phyloP scores from a whole-genome alignment of 2,888 invertebrate species.

The Anthrax anthrax region DNA sequence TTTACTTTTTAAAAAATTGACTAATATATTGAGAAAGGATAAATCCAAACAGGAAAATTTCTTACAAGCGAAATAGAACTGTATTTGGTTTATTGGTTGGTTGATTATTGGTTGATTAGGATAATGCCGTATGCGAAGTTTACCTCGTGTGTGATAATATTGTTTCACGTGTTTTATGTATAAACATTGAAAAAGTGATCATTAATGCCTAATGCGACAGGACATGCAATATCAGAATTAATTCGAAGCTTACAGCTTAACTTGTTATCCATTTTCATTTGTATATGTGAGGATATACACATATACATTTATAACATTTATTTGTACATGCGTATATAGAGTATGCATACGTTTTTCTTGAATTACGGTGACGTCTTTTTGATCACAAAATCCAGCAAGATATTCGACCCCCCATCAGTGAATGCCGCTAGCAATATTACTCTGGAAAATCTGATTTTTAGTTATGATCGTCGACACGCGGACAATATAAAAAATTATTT shows the following conservation, averaged over 20 bases:
- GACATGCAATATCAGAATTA: neutral
- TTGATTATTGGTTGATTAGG: too few relatives aligned
- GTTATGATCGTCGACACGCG: neutral
- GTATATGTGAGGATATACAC: too few relatives aligned
- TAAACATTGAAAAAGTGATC: neutral
- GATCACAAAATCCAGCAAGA: neutral
- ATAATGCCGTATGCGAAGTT: too few relatives aligned
- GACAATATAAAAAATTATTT: neutral
- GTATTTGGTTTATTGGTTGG: too few relatives aligned
- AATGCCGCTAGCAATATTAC: neutral
- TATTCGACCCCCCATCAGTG: neutral
- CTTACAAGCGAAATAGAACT: too few relatives aligned
- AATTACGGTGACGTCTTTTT: neutral
- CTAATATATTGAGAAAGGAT: too few relatives aligned
- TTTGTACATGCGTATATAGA: too few relatives aligned
- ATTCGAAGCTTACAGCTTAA: neutral
- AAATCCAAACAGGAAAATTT: too few relatives aligned
- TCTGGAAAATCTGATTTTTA: neutral
- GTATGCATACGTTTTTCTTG: neutral
- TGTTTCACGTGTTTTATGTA: neutral
- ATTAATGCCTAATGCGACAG: neutral
- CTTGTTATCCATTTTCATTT: too few relatives aligned
- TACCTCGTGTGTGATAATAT: neutral
- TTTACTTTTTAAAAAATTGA: too few relatives aligned
- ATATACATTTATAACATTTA: too few relatives aligned